Base-by-base conservation (phyloP, 2,888 invertebrate genomes). In the Cryptus armator region DNA sequence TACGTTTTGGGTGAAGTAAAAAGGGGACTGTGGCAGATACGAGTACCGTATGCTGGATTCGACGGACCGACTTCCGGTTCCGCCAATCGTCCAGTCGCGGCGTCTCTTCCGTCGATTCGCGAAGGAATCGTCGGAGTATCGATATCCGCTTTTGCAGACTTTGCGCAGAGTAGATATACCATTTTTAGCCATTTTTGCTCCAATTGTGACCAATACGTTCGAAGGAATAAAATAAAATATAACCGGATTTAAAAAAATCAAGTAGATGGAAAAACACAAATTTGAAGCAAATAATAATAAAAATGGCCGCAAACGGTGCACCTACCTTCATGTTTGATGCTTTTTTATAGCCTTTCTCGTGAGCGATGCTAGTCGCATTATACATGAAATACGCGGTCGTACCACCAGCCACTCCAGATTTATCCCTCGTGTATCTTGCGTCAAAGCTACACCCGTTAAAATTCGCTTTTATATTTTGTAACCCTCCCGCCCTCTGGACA, bases 51-150 rank as follows among this genome's bases (percentile, higher is more conserved):
- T 19, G 32, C 44, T 44, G 74, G 62, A 46, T 62, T 29, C 62
- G 74, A n/a, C 46, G 32, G 44, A 5, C 72, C 72, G 72, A 62
- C 46, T 74, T 74, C 72, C 72, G 59, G 62, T 62, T 14, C 44
- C 46, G 29, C 29, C 72, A 44, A 62, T 12, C 44, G 29, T 62
- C 6, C 53, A 32, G 12, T 59, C 72, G 14, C 43, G 0, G 14
- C 14, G 14, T 72, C 64, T 67, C 48, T 48, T 3, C 2, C 66
- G 19, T n/a, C 44, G 43, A 24, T 9, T 72, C 44, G 59, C 43
- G 12, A 56, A 62, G 12, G 72, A 74, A 46, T 3, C 46, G 72
- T 59, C 72, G 56, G 71, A 1, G 71, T 24, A 71, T 77, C 48
- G 59, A 68, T 68, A 68, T 78, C 12, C 53, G 53, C 24, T 51